Percentiles rank a stretch among this genome's conserved stretches.
phyloP scores from a whole-genome alignment of 2,797 vertebrate genomes.

The Triplophysa yarkandensis region DNA sequence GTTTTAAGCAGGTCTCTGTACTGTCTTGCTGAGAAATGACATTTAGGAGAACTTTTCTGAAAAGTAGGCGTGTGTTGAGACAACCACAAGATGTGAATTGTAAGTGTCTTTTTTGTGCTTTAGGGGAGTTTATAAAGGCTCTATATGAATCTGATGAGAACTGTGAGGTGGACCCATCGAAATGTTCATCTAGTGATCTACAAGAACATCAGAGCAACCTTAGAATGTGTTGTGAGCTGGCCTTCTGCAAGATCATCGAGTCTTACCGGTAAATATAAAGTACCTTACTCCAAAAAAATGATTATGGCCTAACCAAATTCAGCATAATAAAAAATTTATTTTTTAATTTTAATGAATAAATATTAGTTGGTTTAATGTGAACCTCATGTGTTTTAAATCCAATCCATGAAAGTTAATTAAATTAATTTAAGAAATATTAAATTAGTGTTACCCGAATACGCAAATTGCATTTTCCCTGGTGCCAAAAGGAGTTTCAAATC shows the following conservation, averaged over 20 bases:
- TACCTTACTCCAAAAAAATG: constrained; percentile 46
- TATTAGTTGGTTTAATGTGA: no score
- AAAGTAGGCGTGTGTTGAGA: no score
- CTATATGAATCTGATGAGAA: constrained; percentile 98
- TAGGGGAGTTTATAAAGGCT: constrained; percentile 98
- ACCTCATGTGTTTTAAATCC: no score
- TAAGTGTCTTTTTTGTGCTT: not conserved
- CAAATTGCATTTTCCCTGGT: no score
- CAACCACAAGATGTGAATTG: not conserved
- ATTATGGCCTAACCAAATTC: no score
- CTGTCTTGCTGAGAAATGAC: not conserved
- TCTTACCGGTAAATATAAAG: constrained; percentile 82
- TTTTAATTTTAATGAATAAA: no score
- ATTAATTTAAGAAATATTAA: no score
- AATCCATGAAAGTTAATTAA: no score
- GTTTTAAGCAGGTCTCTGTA: not conserved
- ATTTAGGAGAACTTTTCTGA: constrained; percentile 16
- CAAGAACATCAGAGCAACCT: constrained; percentile 95
- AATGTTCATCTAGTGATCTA: constrained; percentile 89
- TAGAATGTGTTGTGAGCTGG: constrained; percentile 98
- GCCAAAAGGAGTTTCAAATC: no score
- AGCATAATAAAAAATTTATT: no score
- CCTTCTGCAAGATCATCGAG: constrained; percentile 99
- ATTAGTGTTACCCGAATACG: no score
- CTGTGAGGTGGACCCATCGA: constrained; percentile 95